phyloP scores from a whole-genome alignment of 2,888 invertebrate species.

The Therioaphis trifolii region DNA sequence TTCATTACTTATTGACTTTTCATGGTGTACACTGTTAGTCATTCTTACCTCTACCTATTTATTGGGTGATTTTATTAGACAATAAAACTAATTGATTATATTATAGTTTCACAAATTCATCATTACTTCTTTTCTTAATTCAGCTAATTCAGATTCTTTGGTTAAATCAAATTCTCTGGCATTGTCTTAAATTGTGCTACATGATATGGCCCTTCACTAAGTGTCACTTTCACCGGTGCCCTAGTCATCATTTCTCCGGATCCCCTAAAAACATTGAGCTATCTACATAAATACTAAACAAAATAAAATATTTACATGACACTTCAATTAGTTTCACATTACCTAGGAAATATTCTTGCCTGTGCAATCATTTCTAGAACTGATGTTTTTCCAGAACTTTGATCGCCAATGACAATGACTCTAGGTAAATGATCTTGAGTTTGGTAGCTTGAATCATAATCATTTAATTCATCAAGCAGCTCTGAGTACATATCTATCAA shows the following conservation, averaged over 20 bases:
- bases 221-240: constrained; percentile 96
- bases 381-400: constrained; percentile 98
- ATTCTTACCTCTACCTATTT: constrained; percentile 86
- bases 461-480: constrained; percentile 93
- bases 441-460: constrained; percentile 84
- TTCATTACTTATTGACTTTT: constrained; percentile 95
- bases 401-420: constrained; percentile 99
- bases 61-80: background rate
- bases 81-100: background rate
- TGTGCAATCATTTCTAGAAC: constrained; percentile 99
- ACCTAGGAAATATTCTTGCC: constrained; percentile 93
- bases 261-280: constrained; percentile 74
- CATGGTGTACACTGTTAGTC: constrained; percentile 92
- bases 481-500: constrained; percentile 99
- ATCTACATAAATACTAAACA: too few relatives aligned
- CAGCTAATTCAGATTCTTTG: constrained; percentile 91
- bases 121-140: constrained; percentile 78
- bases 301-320: constrained; percentile 72
- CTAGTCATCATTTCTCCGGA: constrained; percentile 99
- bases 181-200: constrained; percentile 95
- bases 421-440: constrained; percentile 95
- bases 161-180: constrained; percentile 95
- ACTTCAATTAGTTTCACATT: constrained; percentile 24
- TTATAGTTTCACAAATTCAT: too few relatives aligned
- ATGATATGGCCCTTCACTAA: constrained; percentile 99